Conservation (phyloP, 2,888 invertebrate genomes). For the Amphipyra tragopoginis region DNA sequence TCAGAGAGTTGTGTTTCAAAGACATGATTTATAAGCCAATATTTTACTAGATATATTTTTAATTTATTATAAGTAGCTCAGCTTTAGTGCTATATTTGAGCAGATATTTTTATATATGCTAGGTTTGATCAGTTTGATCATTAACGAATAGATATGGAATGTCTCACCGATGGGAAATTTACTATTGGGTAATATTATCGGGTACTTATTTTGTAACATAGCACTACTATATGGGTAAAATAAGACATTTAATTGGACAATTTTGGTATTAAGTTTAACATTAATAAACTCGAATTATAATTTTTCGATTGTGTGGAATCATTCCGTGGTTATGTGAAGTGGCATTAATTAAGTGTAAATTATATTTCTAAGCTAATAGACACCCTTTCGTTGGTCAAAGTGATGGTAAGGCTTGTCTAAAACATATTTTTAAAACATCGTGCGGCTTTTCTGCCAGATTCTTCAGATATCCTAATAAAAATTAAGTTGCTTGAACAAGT, state of each 20-base stretch:
- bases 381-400: constrained; percentile 33
- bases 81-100: constrained; percentile 62
- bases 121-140: constrained; percentile 30
- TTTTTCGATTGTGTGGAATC: constrained; percentile 49
- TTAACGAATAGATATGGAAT: constrained; percentile 11
- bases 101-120: constrained; percentile 65
- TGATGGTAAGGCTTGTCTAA: background rate
- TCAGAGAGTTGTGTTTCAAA: constrained; percentile 61
- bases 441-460: background rate
- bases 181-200: constrained; percentile 34
- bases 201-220: constrained; percentile 56
- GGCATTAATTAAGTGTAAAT: constrained; percentile 43
- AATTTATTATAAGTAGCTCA: constrained; percentile 60
- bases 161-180: constrained; percentile 47
- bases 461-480: background rate
- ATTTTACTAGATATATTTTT: constrained; percentile 51
- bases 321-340: constrained; percentile 50
- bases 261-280: constrained; percentile 40
- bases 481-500: no score
- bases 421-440: background rate
- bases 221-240: constrained; percentile 36
- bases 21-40: constrained; percentile 56
- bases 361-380: constrained; percentile 39
- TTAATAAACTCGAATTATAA: constrained; percentile 54
- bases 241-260: constrained; percentile 40